phyloP scores from a whole-genome alignment of 1,140 invertebrate species.

The Wiebesia pumilae region DNA sequence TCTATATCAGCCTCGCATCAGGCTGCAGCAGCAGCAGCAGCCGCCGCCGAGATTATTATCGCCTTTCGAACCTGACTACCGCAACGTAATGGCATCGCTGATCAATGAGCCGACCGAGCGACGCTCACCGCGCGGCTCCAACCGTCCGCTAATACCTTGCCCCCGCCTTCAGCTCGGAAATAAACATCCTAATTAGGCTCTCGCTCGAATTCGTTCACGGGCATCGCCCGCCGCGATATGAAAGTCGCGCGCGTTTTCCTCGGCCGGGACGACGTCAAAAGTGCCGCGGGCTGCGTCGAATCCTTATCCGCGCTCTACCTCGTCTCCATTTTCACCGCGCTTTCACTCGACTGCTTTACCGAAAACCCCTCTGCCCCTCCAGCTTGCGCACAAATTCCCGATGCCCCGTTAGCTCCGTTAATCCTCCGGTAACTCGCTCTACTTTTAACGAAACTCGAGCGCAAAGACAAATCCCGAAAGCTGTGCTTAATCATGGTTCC shows the following conservation, averaged over 20 bases:
- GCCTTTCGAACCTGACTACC: constrained; percentile 56
- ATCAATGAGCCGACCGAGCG: constrained; percentile 56
- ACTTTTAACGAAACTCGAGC: too few relatives aligned
- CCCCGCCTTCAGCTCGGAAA: not conserved
- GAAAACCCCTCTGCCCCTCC: not conserved
- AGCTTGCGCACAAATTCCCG: not conserved
- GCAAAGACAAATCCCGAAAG: too few relatives aligned
- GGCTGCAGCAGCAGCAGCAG: constrained; percentile 29
- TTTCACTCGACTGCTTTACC: not conserved
- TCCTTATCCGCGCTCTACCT: not conserved
- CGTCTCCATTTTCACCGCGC: not conserved
- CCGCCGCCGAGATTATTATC: constrained; percentile 48
- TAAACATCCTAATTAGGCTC: constrained; percentile 42
- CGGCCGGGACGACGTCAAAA: not conserved
- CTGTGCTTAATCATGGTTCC: too few relatives aligned
- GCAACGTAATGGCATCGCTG: constrained; percentile 50
- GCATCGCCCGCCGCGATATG: not conserved
- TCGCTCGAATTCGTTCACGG: not conserved
- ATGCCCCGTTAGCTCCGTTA: too few relatives aligned
- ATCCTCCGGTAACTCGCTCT: too few relatives aligned
- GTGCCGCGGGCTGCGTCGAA: not conserved
- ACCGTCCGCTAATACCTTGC: not conserved
- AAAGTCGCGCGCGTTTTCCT: not conserved
- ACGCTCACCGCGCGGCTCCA: constrained; percentile 31
- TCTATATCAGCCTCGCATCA: constrained; percentile 50